phyloP scores from a whole-genome alignment of 64 coral and sea anemone species.

The Anthopleura sola region DNA sequence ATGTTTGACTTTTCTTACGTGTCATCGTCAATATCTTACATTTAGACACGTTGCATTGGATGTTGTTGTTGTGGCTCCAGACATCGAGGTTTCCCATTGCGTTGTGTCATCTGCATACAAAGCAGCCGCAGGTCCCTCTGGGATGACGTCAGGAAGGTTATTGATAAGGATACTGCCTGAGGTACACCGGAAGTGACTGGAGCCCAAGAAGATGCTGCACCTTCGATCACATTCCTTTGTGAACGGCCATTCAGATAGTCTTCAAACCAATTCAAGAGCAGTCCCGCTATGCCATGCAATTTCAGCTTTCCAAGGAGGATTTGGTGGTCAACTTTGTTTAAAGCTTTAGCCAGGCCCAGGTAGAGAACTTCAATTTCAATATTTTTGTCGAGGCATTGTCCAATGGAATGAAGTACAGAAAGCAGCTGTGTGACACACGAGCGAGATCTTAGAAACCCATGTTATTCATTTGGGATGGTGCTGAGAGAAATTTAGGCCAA shows the following conservation, averaged over 20 bases:
- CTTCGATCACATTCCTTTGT: slow-evolving; percentile 17
- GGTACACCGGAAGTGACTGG: too few relatives aligned
- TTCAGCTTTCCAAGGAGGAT: slow-evolving; percentile 25
- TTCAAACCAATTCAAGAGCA: slow-evolving; percentile 29
- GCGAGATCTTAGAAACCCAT: slow-evolving; percentile 38
- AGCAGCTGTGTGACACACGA: slow-evolving; percentile 53
- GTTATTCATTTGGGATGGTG: slow-evolving; percentile 26
- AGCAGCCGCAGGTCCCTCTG: too few relatives aligned
- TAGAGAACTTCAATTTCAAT: slow-evolving; percentile 48
- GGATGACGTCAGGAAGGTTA: too few relatives aligned
- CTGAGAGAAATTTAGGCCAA: too few relatives aligned
- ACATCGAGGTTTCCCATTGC: too few relatives aligned
- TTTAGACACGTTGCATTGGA: too few relatives aligned
- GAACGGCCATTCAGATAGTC: slow-evolving; percentile 33
- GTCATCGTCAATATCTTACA: too few relatives aligned
- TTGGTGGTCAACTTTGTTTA: slow-evolving; percentile 28
- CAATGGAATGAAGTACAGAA: slow-evolving; percentile 38
- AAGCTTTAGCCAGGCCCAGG: slow-evolving; percentile 51
- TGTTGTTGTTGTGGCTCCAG: too few relatives aligned
- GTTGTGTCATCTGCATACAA: too few relatives aligned
- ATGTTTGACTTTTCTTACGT: too few relatives aligned
- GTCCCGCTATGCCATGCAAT: slow-evolving; percentile 19
- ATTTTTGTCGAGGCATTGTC: slow-evolving; percentile 38
- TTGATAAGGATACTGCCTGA: too few relatives aligned
- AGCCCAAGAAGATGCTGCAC: slow-evolving; percentile 25